Conservation (phyloP, 2,113 vertebrate species). For the Mastomys coucha region DNA sequence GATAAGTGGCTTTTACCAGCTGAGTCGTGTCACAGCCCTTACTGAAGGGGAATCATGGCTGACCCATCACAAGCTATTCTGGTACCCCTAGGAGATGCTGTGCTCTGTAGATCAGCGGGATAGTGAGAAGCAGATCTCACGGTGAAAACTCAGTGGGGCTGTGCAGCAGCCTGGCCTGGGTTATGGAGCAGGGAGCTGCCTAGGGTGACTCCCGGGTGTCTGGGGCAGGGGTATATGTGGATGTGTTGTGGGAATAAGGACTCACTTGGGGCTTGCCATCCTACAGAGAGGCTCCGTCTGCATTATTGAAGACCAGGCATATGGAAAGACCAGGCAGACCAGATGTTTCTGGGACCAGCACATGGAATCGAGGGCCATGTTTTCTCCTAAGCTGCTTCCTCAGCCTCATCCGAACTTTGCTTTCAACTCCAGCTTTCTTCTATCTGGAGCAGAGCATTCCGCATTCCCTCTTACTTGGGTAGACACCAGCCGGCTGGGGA, state of each 20-base stretch:
- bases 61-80: neutral
- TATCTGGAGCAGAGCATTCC: neutral
- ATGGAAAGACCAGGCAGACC: neutral
- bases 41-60: neutral
- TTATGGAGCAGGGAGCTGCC: neutral
- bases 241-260: neutral
- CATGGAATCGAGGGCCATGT: neutral
- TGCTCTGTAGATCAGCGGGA: neutral
- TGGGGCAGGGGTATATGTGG: neutral
- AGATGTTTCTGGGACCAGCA: neutral
- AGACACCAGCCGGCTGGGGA: neutral
- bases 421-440: neutral
- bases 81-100: neutral
- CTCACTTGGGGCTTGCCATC: neutral
- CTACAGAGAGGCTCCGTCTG: neutral
- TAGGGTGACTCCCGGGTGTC: neutral
- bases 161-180: neutral
- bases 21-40: neutral
- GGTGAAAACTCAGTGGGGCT: neutral
- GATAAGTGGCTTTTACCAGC: neutral
- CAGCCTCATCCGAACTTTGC: neutral
- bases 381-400: neutral
- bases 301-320: neutral
- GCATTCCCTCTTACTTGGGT: neutral
- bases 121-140: neutral